phyloP scores from a whole-genome alignment of 2,888 invertebrate genomes.

The Cordilura impudica region DNA sequence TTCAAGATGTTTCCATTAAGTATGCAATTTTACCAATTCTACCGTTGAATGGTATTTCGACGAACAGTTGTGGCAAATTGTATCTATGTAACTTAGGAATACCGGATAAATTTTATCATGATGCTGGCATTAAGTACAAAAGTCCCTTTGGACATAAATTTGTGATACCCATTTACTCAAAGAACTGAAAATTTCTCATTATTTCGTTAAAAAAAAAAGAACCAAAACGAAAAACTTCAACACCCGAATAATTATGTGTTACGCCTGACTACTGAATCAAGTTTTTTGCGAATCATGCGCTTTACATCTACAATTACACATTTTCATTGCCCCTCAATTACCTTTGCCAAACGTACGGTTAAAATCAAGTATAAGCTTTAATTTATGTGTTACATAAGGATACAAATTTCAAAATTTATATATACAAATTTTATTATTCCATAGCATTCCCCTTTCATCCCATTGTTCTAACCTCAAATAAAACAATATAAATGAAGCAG shows the following conservation, averaged over 20 bases:
- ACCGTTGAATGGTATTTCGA: conserved; percentile 82
- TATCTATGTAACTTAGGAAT: conserved; percentile 92
- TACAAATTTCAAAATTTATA: neutral
- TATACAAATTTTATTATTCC: neutral
- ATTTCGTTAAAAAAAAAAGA: conserved; percentile 68
- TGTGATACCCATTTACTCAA: conserved; percentile 85
- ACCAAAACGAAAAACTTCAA: conserved; percentile 28
- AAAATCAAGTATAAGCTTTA: neutral
- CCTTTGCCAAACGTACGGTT: neutral
- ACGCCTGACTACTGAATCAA: neutral
- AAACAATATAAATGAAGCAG: neutral
- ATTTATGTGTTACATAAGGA: neutral
- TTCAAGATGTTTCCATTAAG: conserved; percentile 81
- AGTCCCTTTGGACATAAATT: conserved; percentile 92
- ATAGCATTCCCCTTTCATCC: neutral
- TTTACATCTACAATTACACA: neutral
- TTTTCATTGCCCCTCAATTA: neutral
- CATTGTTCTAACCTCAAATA: neutral
- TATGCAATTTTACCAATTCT: conserved; percentile 85
- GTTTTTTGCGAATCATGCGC: neutral
- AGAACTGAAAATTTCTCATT: conserved; percentile 73
- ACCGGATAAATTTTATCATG: conserved; percentile 86
- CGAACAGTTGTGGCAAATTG: conserved; percentile 83
- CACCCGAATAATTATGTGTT: neutral
- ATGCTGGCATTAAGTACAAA: conserved; percentile 87